Conservation (phyloP, 2,113 vertebrate species). For the Psilopogon haemacephalus region DNA sequence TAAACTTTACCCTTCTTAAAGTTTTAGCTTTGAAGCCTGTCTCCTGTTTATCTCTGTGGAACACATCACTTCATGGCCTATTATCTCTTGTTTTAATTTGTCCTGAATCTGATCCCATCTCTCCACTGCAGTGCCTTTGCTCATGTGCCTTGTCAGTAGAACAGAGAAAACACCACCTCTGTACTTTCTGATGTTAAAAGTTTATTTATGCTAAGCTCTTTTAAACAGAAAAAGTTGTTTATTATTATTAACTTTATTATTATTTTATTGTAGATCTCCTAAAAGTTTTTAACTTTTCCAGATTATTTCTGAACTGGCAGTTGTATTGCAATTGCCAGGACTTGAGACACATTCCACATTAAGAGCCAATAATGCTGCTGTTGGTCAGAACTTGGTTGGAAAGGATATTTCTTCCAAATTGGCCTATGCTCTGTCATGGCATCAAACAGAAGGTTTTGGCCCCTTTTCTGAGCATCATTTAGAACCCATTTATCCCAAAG, state of each 20-base stretch:
- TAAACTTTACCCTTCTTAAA: background rate
- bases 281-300: background rate
- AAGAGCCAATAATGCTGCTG: background rate
- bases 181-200: background rate
- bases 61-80: background rate
- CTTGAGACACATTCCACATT: background rate
- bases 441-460: background rate
- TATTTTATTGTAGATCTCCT: background rate
- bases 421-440: background rate
- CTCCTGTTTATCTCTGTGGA: background rate
- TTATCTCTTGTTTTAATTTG: background rate
- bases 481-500: background rate
- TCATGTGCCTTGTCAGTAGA: background rate
- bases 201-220: background rate
- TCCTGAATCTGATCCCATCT: background rate
- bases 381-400: constrained; percentile 3
- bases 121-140: background rate
- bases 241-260: background rate
- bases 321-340: constrained; percentile 13
- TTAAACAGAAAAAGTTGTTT: background rate
- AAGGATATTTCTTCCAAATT: constrained; percentile 5
- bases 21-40: background rate
- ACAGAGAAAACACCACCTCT: background rate
- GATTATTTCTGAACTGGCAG: background rate
- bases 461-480: background rate